Conservation (phyloP, 2,888 invertebrate species). For the Dione juno region DNA sequence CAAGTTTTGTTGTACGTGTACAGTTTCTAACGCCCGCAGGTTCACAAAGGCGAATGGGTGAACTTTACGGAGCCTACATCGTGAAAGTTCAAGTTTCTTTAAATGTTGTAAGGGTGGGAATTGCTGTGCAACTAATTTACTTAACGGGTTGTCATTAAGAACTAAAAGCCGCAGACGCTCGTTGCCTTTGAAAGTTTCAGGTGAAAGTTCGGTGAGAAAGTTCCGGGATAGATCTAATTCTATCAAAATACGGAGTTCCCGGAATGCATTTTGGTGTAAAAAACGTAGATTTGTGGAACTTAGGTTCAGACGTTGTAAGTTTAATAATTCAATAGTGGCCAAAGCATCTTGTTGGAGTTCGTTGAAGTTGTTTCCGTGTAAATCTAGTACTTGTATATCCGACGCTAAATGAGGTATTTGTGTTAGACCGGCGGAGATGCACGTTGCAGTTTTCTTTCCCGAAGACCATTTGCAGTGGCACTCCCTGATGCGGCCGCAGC, state of each 20-base stretch:
- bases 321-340: slow-evolving; percentile 89
- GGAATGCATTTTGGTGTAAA: slow-evolving; percentile 91
- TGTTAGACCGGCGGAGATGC: slow-evolving; percentile 89
- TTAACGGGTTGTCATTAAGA: slow-evolving; percentile 92
- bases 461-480: slow-evolving; percentile 96
- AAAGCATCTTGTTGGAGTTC: slow-evolving; percentile 90
- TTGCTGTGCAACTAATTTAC: slow-evolving; percentile 87
- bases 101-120: slow-evolving; percentile 92
- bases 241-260: slow-evolving; percentile 91
- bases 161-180: slow-evolving; percentile 90
- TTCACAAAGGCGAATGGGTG: slow-evolving; percentile 90
- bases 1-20: slow-evolving; percentile 91
- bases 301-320: slow-evolving; percentile 92
- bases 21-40: slow-evolving; percentile 89
- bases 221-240: slow-evolving; percentile 94
- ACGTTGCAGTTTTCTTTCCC: slow-evolving; percentile 94
- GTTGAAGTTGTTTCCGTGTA: slow-evolving; percentile 90
- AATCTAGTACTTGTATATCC: slow-evolving; percentile 87
- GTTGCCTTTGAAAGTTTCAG: slow-evolving; percentile 92
- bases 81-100: slow-evolving; percentile 90
- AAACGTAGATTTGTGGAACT: slow-evolving; percentile 88
- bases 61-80: slow-evolving; percentile 89
- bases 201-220: slow-evolving; percentile 87
- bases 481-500: slow-evolving; percentile 87
- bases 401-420: slow-evolving; percentile 85